Evolutionary conservation across 2,888 invertebrate genomes (phyloP), one percentile per base, ranked within the genome.

Genomic region (Xylota sylvarum): DNA sequence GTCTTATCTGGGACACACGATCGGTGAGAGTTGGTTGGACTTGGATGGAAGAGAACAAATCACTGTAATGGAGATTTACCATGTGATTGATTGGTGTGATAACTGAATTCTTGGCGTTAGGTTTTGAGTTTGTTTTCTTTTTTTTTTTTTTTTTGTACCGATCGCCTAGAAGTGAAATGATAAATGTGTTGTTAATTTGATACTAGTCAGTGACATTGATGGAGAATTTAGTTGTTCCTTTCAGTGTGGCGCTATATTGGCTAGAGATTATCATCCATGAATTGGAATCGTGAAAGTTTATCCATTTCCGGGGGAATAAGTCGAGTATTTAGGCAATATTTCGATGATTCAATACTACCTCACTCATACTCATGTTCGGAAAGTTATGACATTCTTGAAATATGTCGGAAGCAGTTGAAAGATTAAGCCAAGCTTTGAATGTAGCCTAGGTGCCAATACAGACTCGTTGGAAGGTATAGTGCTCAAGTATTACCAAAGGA

Each of bases 71-170:
- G 19, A 60, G 62, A 78, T 62, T 52, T 62, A 52, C 43, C n/a
- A 12, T n/a, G 40, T 70, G 70, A 70, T 70, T 35, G 64, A 72
- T 17, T 37, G 40, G 14, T 48, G n/a, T 37, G 79, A 72, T 64
- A 52, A 55, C n/a, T n/a, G n/a, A n/a, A n/a, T n/a, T n/a, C n/a
- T n/a, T n/a, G 52, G 43, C 23, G 23, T n/a, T n/a, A 23, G 23
- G 23, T 23, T 23, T 23, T 23, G 23, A 23, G 23, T 23, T 23
- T 50, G 17, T 35, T 43, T 17, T 46, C 9, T 50, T 52, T 27
- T 23, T 23, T 50, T 7, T 35, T 43, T 17, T 46, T 4, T 50
- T 52, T 27, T 52, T 30, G 27, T 6, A 6, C 30, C 17, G 56
- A 56, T 56, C 14, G 52, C 27, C 27, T 30, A 4, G 12, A 2